Evolutionary conservation across 2,113 vertebrate species (phyloP), one percentile per base, ranked within the genome.

Genomic region (Trachemys scripta): DNA sequence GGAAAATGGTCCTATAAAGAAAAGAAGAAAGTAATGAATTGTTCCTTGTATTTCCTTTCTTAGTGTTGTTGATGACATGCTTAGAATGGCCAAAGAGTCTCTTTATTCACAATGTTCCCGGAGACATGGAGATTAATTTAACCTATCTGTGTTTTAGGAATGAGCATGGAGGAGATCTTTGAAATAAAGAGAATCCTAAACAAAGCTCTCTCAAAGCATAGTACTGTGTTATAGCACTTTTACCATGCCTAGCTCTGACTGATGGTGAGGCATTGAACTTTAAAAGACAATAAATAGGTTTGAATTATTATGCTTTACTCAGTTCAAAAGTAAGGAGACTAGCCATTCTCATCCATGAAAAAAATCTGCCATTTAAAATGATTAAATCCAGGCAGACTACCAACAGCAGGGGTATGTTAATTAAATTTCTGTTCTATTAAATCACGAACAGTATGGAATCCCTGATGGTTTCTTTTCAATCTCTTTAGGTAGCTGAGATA

Each of bases 321-420:
- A 54, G 25, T 88, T 90, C 88, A 94, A 94, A 96, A 95, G 51
- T 62, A 95, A 91, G 45, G 57, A 90, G 35, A 94, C 75, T 31
- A 90, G 17, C 50, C 72, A 83, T 89, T 84, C 22, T 95, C 56
- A 51, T 89, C 82, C 89, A 87, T 53, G 94, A 96, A 81, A 94
- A 96, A 81, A 94, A 89, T 69, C 2, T 84, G 89, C 42, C 56
- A 87, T 81, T 97, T 96, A 35, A 82, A 84, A 83, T 56, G 88
- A 95, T 96, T 93, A 95, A 87, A 90, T 96, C 76, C 65, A 91
- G 56, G 50, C 57, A 91, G 82, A 88, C 85, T 80, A 56, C 35
- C 14, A 65, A 87, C 49, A 95, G 88, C 51, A 95, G 82, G 90
- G 90, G 57, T 85, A 94, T 94, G 96, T 97, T 97, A 97, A 98